These are phyloP conservation scores for Syrphus vitripennis DNA, from an alignment of 2,888 invertebrate species.

Conservation along the genomic window DNA sequence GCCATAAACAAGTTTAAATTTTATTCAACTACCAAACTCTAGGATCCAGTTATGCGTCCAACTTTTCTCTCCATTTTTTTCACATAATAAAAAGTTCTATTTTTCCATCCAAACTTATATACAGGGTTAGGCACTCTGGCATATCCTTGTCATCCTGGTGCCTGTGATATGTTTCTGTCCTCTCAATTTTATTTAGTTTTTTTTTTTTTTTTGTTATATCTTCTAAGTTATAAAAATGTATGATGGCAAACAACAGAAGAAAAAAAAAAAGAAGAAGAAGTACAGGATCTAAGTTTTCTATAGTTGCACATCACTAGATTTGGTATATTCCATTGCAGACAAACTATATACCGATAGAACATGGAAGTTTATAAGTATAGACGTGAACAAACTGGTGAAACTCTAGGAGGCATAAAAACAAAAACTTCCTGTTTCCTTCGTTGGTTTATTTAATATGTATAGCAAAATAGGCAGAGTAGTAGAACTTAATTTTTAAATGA, in stretches of 20 bases:
- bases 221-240: conserved; percentile 24
- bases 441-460: not conserved
- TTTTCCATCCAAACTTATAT: conserved; percentile 4
- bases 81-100: conserved; percentile 8
- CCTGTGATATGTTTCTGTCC: conserved; percentile 33
- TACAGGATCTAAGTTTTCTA: conserved; percentile 12
- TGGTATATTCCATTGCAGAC: conserved; percentile 16
- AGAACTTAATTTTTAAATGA: conserved; percentile 17
- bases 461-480: not conserved
- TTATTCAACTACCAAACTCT: conserved; percentile 60
- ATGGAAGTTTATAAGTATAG: conserved; percentile 30
- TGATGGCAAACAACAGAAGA: conserved; percentile 12
- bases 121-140: conserved; percentile 6
- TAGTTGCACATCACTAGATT: conserved; percentile 49
- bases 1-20: conserved; percentile 68
- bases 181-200: conserved; percentile 6
- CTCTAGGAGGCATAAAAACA: not conserved
- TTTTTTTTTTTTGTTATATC: not conserved
- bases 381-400: not conserved
- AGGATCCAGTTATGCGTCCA: conserved; percentile 50
- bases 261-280: not conserved
- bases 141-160: conserved; percentile 13
- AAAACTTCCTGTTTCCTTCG: conserved; percentile 10
- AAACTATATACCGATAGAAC: not conserved
- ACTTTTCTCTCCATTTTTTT: conserved; percentile 22